Evolutionary conservation across 92 coral and sea anemone species (phyloP).

Genomic region (Chrysogorgia sp.): DNA sequence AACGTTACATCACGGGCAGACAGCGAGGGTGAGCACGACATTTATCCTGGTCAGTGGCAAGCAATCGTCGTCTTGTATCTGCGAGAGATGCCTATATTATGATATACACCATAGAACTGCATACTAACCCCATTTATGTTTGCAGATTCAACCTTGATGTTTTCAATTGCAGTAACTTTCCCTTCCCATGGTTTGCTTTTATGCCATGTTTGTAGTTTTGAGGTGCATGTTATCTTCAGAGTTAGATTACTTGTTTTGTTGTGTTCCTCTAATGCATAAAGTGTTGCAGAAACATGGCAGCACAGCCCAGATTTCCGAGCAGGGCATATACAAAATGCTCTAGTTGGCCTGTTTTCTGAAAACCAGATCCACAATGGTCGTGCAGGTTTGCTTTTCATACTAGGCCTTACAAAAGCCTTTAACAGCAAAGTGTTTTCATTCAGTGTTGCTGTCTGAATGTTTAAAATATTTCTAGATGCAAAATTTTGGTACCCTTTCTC

Average conservation of each 20-base stretch:
- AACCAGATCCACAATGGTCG: slow-evolving; percentile 14
- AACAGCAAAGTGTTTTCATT: slow-evolving; percentile 8
- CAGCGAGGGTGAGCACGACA: too few relatives aligned
- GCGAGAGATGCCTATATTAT: not conserved
- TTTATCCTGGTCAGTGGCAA: not conserved
- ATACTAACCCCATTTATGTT: too few relatives aligned
- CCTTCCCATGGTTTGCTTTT: slow-evolving; percentile 30
- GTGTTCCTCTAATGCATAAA: slow-evolving; percentile 29
- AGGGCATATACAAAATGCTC: not conserved
- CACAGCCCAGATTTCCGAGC: too few relatives aligned
- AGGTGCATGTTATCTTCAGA: slow-evolving; percentile 11
- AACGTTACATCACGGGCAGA: not conserved
- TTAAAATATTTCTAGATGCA: slow-evolving; percentile 30
- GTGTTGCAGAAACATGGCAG: not conserved
- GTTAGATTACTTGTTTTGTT: slow-evolving; percentile 10
- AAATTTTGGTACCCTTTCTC: slow-evolving; percentile 33
- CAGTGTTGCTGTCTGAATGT: not conserved
- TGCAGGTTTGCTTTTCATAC: too few relatives aligned
- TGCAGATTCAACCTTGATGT: slow-evolving; percentile 15
- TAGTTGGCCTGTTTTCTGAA: not conserved
- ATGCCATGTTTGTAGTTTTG: slow-evolving; percentile 28
- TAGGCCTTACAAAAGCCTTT: slow-evolving; percentile 21
- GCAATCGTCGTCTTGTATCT: not conserved
- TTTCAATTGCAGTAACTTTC: not conserved
- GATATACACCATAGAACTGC: too few relatives aligned